Evolutionary conservation across 2,888 invertebrate species (phyloP).

Genomic region (Acronicta leporina): DNA sequence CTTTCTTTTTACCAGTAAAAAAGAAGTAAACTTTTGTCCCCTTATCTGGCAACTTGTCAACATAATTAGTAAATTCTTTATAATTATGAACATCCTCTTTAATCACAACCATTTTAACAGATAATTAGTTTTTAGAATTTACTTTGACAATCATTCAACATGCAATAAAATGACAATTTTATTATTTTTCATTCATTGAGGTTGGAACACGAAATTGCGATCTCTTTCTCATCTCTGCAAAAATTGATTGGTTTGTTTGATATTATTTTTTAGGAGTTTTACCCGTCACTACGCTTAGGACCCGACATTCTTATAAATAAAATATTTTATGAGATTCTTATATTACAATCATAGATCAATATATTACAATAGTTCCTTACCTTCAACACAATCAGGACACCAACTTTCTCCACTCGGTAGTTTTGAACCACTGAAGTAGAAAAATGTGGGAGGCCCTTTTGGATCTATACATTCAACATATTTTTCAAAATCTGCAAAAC

Average conservation of each 20-base stretch:
- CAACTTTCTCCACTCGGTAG: slow-evolving; percentile 92
- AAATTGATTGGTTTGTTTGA: background rate
- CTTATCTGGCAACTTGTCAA: slow-evolving; percentile 65
- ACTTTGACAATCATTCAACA: background rate
- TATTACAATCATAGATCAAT: too few relatives aligned
- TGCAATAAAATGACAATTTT: background rate
- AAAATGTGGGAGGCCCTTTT: slow-evolving; percentile 76
- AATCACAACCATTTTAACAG: slow-evolving; percentile 45
- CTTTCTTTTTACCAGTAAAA: slow-evolving; percentile 81
- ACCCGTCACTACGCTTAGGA: too few relatives aligned
- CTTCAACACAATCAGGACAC: slow-evolving; percentile 96
- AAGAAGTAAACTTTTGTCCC: slow-evolving; percentile 79
- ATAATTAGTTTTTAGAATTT: background rate
- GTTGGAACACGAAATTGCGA: background rate
- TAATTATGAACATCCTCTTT: slow-evolving; percentile 67
- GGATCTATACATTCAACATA: slow-evolving; percentile 86
- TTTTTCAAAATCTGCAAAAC: slow-evolving; percentile 90
- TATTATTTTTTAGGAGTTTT: background rate
- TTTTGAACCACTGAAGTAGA: slow-evolving; percentile 92
- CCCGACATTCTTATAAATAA: too few relatives aligned
- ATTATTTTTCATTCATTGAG: background rate
- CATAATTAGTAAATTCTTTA: slow-evolving; percentile 69
- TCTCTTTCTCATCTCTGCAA: background rate
- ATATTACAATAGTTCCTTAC: slow-evolving; percentile 86
- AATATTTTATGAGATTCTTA: too few relatives aligned